These are phyloP conservation scores for Falco rusticolus DNA, from an alignment of 2,797 vertebrate species.

Conservation along the genomic window DNA sequence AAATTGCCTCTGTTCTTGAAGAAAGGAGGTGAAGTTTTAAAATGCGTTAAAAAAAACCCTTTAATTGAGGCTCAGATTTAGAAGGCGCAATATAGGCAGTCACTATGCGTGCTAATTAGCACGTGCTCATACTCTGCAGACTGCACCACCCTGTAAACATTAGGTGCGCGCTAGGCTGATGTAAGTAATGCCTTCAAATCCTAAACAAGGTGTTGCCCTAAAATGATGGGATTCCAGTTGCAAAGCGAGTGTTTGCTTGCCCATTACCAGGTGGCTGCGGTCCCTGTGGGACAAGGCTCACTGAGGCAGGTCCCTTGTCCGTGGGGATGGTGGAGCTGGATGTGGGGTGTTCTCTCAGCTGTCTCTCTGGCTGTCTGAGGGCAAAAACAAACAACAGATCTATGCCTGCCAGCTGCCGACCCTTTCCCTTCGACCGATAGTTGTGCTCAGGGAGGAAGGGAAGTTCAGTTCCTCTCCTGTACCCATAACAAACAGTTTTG, in stretches of 20 bases:
- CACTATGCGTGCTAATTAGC: background rate
- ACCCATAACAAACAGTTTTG: background rate
- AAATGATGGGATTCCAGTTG: background rate
- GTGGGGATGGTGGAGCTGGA: background rate
- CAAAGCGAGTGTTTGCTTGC: background rate
- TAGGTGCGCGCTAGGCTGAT: background rate
- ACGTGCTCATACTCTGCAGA: background rate
- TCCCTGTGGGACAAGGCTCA: background rate
- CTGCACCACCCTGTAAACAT: constrained; percentile 2
- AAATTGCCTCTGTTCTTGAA: background rate
- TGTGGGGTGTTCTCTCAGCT: constrained; percentile 2
- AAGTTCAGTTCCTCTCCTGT: background rate
- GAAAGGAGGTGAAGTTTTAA: background rate
- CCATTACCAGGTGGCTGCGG: background rate
- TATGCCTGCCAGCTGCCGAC: constrained; percentile 26
- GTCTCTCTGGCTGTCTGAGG: background rate
- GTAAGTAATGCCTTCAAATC: background rate
- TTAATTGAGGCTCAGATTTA: background rate
- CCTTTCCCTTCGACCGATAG: background rate
- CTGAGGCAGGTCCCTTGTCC: background rate
- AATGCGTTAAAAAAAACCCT: background rate
- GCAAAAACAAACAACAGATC: constrained; percentile 31
- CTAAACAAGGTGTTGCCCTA: background rate
- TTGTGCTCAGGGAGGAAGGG: background rate
- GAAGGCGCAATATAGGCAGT: background rate